These are phyloP conservation scores for Cololabis saira DNA, from an alignment of 2,113 vertebrate genomes.

Conservation along the genomic window DNA sequence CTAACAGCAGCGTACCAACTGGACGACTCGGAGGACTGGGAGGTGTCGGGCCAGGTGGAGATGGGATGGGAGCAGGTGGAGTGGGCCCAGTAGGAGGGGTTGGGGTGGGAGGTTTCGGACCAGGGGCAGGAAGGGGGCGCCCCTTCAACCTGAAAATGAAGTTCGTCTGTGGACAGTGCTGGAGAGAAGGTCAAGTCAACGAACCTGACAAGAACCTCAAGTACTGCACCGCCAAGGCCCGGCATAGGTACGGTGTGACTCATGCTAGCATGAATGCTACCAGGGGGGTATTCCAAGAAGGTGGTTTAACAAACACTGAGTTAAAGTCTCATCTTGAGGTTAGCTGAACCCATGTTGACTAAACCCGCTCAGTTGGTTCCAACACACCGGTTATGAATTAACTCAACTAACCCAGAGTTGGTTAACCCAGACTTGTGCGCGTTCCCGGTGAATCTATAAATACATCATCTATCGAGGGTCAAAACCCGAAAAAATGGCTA, in stretches of 20 bases:
- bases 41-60: conserved; percentile 53
- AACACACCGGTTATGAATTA: no score
- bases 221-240: conserved; percentile 97
- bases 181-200: conserved; percentile 96
- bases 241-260: conserved; percentile 86
- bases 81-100: conserved; percentile 60
- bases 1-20: conserved; percentile 52
- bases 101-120: conserved; percentile 64
- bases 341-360: no score
- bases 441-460: no score
- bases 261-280: neutral
- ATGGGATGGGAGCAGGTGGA: conserved; percentile 59
- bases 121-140: conserved; percentile 53
- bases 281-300: no score
- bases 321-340: no score
- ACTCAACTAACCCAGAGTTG: no score
- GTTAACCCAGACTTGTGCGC: no score
- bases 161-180: conserved; percentile 98
- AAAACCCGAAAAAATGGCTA: no score
- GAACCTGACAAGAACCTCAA: conserved; percentile 97
- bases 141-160: conserved; percentile 94
- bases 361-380: no score
- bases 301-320: no score
- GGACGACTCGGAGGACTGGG: conserved; percentile 52
- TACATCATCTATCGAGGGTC: no score